Evolutionary conservation across 2,113 vertebrate genomes (phyloP).

Genomic region (Elgaria multicarinata): DNA sequence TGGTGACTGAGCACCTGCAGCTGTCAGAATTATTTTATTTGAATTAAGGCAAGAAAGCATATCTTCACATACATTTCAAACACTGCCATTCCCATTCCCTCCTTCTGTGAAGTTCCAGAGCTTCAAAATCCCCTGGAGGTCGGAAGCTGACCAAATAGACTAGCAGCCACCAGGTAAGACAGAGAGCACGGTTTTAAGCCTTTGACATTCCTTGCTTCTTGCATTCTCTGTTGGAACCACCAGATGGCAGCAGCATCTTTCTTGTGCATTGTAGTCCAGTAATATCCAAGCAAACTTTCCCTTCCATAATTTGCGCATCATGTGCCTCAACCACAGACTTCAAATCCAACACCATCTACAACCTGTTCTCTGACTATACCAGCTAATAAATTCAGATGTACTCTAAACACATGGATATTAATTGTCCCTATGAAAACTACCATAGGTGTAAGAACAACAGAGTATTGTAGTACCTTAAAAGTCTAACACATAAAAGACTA

Average conservation of each 20-base stretch:
- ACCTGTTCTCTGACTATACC: no score
- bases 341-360: neutral
- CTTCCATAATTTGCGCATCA: neutral
- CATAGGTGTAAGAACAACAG: neutral
- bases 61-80: neutral
- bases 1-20: neutral
- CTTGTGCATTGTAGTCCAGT: neutral
- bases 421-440: neutral
- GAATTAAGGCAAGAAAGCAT: neutral
- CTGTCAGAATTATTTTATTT: slow-evolving; percentile 7
- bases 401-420: neutral
- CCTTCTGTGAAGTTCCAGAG: neutral
- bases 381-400: neutral
- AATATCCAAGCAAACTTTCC: neutral
- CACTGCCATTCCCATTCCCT: neutral
- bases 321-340: neutral
- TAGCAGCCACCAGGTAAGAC: neutral
- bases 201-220: no score
- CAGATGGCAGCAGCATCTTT: slow-evolving; percentile 3
- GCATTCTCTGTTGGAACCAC: accelerated
- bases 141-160: neutral
- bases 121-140: neutral
- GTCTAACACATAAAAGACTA: neutral
- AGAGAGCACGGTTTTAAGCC: neutral
- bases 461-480: neutral